A percentile compares a stretch with the other conserved stretches of the same genome.
Evolutionary conservation across 2,888 invertebrate species (phyloP).

Genomic region (Cephus runcator): DNA sequence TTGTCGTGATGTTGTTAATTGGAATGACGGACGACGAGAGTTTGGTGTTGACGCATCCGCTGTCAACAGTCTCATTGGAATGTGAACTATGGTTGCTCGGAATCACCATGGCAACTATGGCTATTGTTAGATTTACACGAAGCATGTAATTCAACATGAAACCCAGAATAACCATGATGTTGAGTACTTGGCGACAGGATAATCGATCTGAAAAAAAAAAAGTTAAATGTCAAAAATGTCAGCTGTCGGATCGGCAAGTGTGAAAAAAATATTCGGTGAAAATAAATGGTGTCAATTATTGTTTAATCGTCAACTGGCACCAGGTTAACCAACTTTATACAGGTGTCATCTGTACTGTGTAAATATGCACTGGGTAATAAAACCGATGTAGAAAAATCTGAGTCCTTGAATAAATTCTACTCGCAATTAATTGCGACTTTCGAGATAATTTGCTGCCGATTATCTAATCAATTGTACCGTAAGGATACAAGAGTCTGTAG

Average conservation of each 20-base stretch:
- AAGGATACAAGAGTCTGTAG: neutral
- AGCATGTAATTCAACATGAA: constrained; percentile 93
- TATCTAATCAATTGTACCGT: neutral
- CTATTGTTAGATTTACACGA: constrained; percentile 86
- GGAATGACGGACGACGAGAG: constrained; percentile 2
- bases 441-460: neutral
- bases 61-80: constrained; percentile 24
- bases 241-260: rapidly evolving
- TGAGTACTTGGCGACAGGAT: constrained; percentile 84
- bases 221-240: too few species aligned
- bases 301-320: neutral
- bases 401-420: neutral
- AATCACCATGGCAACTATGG: constrained; percentile 84
- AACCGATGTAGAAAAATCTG: neutral
- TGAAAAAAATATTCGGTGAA: neutral
- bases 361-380: too few species aligned
- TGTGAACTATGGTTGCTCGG: constrained; percentile 48
- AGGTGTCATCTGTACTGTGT: too few species aligned
- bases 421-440: neutral
- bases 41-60: neutral
- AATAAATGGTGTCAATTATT: neutral
- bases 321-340: neutral
- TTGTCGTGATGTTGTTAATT: constrained; percentile 2
- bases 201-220: constrained; percentile 70
- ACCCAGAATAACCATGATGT: constrained; percentile 86